Evolutionary conservation across 2,113 vertebrate genomes (phyloP).

Genomic region (Clarias batrachus): DNA sequence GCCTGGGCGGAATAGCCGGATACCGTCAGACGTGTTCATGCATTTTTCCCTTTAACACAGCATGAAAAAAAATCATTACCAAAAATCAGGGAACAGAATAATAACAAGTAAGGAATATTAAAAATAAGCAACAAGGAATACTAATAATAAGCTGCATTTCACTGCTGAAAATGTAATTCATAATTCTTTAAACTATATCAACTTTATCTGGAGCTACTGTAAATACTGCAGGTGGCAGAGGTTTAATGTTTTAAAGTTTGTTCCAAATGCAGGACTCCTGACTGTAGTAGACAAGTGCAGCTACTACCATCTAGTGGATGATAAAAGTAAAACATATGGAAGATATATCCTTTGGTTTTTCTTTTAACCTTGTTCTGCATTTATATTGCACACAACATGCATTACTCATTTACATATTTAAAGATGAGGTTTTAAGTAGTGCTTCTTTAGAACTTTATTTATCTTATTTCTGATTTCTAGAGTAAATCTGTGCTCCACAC

Average conservation of each 20-base stretch:
- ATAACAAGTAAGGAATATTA: not conserved
- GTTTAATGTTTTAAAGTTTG: not conserved
- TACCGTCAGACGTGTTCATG: no score
- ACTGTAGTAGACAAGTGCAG: conserved; percentile 24
- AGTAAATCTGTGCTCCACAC: not conserved
- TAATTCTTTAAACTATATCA: not conserved
- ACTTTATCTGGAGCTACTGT: not conserved
- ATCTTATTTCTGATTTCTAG: not conserved
- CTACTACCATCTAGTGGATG: conserved; percentile 63
- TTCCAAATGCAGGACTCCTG: not conserved
- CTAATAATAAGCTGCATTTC: not conserved
- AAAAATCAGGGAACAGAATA: not conserved
- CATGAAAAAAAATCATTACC: not conserved
- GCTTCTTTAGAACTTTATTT: not conserved
- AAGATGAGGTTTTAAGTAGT: not conserved
- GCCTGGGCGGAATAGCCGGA: no score
- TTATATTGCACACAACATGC: not conserved
- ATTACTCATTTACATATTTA: not conserved
- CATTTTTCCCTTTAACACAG: not conserved
- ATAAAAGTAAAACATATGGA: not conserved
- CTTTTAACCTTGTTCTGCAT: not conserved
- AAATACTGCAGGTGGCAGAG: not conserved
- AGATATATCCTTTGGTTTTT: conserved; percentile 22
- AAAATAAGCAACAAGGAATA: not conserved
- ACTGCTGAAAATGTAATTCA: not conserved